These are phyloP conservation scores for Timandra comae DNA, from an alignment of 2,888 invertebrate species.

Conservation along the genomic window DNA sequence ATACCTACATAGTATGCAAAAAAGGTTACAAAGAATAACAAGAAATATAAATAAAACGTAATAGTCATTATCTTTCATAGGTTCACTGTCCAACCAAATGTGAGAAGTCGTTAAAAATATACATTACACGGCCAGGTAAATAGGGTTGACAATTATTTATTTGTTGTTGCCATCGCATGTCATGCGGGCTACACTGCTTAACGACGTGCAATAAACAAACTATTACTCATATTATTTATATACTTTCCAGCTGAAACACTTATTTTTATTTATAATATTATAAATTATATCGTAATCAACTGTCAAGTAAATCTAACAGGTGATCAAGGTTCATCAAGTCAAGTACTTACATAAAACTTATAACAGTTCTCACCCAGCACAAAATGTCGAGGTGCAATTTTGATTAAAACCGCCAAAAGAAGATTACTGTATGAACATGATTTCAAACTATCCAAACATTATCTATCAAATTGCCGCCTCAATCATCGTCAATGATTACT, in stretches of 20 bases:
- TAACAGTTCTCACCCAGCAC: too few species aligned
- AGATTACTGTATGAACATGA: conserved; percentile 7
- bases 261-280: too few species aligned
- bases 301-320: conserved; percentile 10
- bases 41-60: too few species aligned
- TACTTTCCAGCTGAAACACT: conserved; percentile 16
- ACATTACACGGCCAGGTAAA: conserved; percentile 28
- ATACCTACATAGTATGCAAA: too few species aligned
- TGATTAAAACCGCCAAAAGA: neutral
- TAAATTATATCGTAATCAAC: too few species aligned
- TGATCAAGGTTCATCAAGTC: conserved; percentile 4
- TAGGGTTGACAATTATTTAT: conserved; percentile 15
- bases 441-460: conserved; percentile 33
- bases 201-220: conserved; percentile 21
- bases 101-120: conserved; percentile 47
- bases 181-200: conserved; percentile 20
- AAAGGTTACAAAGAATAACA: too few species aligned
- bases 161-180: conserved; percentile 16
- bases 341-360: too few species aligned
- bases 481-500: conserved; percentile 57
- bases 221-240: conserved; percentile 18
- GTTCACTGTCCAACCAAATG: conserved; percentile 34
- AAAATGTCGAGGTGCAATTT: too few species aligned
- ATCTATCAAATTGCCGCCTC: conserved; percentile 38
- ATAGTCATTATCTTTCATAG: conserved; percentile 19